These are phyloP conservation scores for Sitta carolinensis DNA, from an alignment of 2,797 vertebrate genomes.

Conservation along the genomic window DNA sequence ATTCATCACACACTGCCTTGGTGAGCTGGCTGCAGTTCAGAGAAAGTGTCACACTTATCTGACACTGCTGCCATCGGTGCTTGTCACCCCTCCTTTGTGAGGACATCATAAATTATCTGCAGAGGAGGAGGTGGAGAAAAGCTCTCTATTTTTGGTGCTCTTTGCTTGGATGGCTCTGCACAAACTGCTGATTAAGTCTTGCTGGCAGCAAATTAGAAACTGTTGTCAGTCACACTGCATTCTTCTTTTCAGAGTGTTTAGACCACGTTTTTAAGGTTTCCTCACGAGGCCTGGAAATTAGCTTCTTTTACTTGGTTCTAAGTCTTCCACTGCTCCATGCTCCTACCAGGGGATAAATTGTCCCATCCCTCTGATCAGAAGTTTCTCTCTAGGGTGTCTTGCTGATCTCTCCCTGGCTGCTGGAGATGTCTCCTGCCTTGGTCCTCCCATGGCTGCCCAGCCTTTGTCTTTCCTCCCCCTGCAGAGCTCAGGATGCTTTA, in stretches of 20 bases:
- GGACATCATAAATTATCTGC: slow-evolving; percentile 3
- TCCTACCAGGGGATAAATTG: background rate
- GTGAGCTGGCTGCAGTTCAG: slow-evolving; percentile 56
- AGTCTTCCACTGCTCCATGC: background rate
- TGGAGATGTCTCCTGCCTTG: background rate
- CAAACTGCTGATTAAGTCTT: slow-evolving; percentile 36
- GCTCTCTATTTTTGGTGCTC: slow-evolving; percentile 22
- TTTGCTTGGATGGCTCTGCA: slow-evolving; percentile 34
- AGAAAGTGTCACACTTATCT: slow-evolving; percentile 51
- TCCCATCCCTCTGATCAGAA: background rate
- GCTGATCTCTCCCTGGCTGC: background rate
- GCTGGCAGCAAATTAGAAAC: slow-evolving; percentile 30
- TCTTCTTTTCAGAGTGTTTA: background rate
- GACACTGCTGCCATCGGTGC: slow-evolving; percentile 42
- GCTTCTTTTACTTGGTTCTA: background rate
- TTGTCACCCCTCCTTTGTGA: background rate
- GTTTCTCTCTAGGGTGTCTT: background rate
- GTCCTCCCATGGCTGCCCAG: background rate
- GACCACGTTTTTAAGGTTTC: background rate
- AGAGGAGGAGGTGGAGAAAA: slow-evolving; percentile 40
- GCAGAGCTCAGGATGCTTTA: background rate
- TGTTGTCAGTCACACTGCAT: background rate
- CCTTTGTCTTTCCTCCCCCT: background rate
- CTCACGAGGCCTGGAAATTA: background rate
- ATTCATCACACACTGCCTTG: slow-evolving; percentile 3